phyloP scores from a whole-genome alignment of 92 coral and sea anemone genomes.

The Plumapathes pennacea region DNA sequence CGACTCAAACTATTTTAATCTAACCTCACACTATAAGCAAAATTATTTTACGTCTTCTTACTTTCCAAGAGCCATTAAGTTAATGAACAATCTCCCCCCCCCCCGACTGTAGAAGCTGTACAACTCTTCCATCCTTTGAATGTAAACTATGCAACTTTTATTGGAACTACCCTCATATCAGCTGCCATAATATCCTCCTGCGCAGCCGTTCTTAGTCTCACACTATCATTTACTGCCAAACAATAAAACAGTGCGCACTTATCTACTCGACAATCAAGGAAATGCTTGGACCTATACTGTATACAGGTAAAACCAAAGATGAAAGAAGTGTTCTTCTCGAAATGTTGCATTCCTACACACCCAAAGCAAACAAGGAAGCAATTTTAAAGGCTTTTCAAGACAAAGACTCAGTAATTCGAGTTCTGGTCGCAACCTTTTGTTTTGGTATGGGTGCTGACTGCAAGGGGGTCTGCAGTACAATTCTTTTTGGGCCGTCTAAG shows the following conservation, averaged over 20 bases:
- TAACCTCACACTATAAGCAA: no score
- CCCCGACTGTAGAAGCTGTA: no score
- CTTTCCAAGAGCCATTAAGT: no score
- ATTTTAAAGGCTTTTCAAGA: slow-evolving; percentile 14
- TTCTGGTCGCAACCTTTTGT: slow-evolving; percentile 48
- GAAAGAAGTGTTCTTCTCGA: slow-evolving; percentile 9
- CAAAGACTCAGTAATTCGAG: slow-evolving; percentile 7
- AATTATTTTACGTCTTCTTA: no score
- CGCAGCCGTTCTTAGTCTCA: no score
- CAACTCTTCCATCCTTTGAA: no score
- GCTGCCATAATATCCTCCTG: no score
- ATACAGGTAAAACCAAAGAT: slow-evolving; percentile 1
- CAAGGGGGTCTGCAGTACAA: slow-evolving; percentile 28
- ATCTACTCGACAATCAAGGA: slow-evolving; percentile 59
- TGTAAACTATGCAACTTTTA: no score
- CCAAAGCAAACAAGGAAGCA: slow-evolving; percentile 29
- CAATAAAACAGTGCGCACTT: slow-evolving; percentile 63
- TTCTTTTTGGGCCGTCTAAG: slow-evolving; percentile 63
- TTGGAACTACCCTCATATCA: no score
- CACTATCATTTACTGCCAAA: slow-evolving; percentile 69
- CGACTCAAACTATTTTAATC: no score
- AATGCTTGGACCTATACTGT: slow-evolving; percentile 36
- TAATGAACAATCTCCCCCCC: no score
- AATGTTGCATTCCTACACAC: slow-evolving; percentile 54
- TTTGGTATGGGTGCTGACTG: slow-evolving; percentile 63